Evolutionary conservation across 2,113 vertebrate genomes (phyloP).

Genomic region (Microcebus griseorufus): DNA sequence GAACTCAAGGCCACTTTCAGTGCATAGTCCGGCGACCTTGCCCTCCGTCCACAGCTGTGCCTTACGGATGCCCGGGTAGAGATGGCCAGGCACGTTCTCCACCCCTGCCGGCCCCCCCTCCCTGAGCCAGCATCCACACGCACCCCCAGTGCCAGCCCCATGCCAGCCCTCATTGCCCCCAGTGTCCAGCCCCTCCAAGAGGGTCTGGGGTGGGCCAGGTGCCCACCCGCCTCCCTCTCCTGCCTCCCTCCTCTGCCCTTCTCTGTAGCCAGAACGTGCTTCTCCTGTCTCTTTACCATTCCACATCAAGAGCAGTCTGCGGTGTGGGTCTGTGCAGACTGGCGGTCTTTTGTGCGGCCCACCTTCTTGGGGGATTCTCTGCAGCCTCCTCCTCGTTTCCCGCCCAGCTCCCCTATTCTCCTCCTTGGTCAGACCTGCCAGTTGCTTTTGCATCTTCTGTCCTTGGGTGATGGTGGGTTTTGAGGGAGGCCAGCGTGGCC

Average conservation of each 20-base stretch:
- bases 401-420: not conserved
- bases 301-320: not conserved
- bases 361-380: not conserved
- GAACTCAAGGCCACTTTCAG: constrained; percentile 94
- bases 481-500: not conserved
- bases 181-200: not conserved
- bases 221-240: too few relatives aligned
- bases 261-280: not conserved
- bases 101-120: constrained; percentile 44
- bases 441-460: not conserved
- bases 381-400: not conserved
- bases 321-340: not conserved
- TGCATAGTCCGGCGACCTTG: constrained; percentile 75
- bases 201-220: not conserved
- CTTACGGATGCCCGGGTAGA: constrained; percentile 61
- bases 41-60: constrained; percentile 65
- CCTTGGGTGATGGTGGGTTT: not conserved
- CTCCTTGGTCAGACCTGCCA: not conserved
- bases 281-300: not conserved
- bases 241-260: not conserved
- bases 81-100: not conserved
- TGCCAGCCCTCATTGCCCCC: not conserved
- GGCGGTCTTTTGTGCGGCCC: not conserved
- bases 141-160: not conserved
- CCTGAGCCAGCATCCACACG: not conserved